These are phyloP conservation scores for Horisme vitalbata DNA, from an alignment of 2,888 invertebrate genomes.

Conservation along the genomic window DNA sequence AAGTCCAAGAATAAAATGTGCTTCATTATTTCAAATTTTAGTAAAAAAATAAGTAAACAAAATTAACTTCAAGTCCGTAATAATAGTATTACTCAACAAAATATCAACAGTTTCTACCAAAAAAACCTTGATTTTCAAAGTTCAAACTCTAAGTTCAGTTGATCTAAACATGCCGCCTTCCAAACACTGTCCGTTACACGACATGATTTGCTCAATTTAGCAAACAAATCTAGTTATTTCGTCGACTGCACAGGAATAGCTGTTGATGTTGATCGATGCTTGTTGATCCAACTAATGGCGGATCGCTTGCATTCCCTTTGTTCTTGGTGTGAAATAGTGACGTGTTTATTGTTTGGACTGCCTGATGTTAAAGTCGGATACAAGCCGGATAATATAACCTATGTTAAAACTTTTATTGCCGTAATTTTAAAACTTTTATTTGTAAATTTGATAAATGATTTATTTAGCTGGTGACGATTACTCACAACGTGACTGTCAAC, in stretches of 20 bases:
- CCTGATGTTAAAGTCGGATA: neutral
- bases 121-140: constrained; percentile 9
- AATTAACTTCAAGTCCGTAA: too few species aligned
- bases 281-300: constrained; percentile 20
- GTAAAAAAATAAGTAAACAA: too few species aligned
- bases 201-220: constrained; percentile 22
- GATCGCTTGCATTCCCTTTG: constrained; percentile 19
- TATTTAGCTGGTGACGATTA: too few species aligned
- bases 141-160: constrained; percentile 15
- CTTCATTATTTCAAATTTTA: too few species aligned
- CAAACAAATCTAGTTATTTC: constrained; percentile 17
- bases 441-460: too few species aligned
- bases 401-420: too few species aligned
- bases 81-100: too few species aligned
- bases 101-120: too few species aligned
- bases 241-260: constrained; percentile 15
- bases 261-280: constrained; percentile 6
- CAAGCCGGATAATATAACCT: constrained; percentile 7
- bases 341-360: constrained; percentile 40
- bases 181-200: constrained; percentile 28
- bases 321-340: constrained; percentile 43
- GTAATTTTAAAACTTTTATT: too few species aligned
- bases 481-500: too few species aligned
- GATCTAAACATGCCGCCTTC: constrained; percentile 1
- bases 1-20: too few species aligned